Percentiles rank a stretch among this genome's conserved stretches.
phyloP scores from a whole-genome alignment of 2,797 vertebrate species.

The Oryzias sinensis region DNA sequence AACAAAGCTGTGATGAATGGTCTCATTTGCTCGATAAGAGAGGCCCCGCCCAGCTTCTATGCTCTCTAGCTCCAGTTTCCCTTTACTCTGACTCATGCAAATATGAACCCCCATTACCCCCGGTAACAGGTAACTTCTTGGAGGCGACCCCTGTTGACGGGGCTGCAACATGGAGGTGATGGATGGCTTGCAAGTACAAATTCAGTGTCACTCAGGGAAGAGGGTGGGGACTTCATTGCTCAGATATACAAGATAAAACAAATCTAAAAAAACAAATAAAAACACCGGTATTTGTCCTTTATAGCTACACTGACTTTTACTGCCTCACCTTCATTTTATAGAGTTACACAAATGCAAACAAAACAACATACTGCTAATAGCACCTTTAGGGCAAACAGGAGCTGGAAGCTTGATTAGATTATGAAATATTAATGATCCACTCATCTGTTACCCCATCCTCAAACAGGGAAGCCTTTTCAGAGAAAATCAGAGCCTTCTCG shows the following conservation, averaged over 20 bases:
- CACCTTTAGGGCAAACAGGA: conserved; percentile 26
- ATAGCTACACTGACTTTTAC: conserved; percentile 2
- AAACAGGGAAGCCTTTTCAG: conserved; percentile 30
- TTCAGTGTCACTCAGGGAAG: conserved; percentile 28
- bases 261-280: conserved; percentile 25
- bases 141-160: conserved; percentile 61
- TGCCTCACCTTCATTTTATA: conserved; percentile 2
- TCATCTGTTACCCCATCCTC: conserved; percentile 23
- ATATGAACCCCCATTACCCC: conserved; percentile 66
- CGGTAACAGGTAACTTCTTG: conserved; percentile 69
- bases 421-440: conserved; percentile 65
- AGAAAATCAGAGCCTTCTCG: conserved; percentile 43
- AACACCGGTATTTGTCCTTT: conserved; percentile 23
- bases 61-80: conserved; percentile 28
- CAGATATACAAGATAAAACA: conserved; percentile 36
- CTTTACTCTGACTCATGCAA: conserved; percentile 61
- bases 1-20: conserved; percentile 77
- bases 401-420: conserved; percentile 50
- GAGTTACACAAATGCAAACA: conserved; percentile 17
- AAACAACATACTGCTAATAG: conserved; percentile 14
- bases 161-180: conserved; percentile 40
- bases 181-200: conserved; percentile 41
- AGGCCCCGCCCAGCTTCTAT: conserved; percentile 61
- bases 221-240: conserved; percentile 23
- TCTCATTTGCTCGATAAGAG: conserved; percentile 68